Conservation (phyloP, 2,888 invertebrate genomes). For the Flexamia atlantica region DNA sequence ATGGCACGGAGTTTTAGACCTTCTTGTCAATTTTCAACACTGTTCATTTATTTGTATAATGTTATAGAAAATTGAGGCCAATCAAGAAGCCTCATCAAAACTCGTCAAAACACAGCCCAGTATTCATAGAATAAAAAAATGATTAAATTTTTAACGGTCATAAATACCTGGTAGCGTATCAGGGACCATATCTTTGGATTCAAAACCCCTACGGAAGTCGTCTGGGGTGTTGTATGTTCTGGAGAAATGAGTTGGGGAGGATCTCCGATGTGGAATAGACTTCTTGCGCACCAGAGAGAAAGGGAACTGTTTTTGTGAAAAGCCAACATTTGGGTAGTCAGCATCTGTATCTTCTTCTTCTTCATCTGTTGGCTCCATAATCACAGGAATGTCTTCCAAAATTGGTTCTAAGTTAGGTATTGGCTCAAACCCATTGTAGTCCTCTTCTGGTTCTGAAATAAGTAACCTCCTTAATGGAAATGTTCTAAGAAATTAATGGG, state of each 20-base stretch:
- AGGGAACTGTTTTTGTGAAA: slow-evolving; percentile 52
- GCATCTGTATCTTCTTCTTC: slow-evolving; percentile 49
- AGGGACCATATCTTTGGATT: slow-evolving; percentile 72
- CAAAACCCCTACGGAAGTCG: slow-evolving; percentile 75
- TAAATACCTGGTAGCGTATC: slow-evolving; percentile 24
- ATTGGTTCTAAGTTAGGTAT: neutral
- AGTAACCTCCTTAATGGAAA: too few relatives aligned
- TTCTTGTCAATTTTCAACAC: too few relatives aligned
- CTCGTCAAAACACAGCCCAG: too few relatives aligned
- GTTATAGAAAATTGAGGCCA: too few relatives aligned
- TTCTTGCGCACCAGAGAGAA: slow-evolving; percentile 59
- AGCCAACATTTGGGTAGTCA: slow-evolving; percentile 48
- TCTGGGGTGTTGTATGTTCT: slow-evolving; percentile 76
- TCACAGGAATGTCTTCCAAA: slow-evolving; percentile 38
- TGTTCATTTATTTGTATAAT: too few relatives aligned
- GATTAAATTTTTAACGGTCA: too few relatives aligned
- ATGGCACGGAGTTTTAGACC: too few relatives aligned
- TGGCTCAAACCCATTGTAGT: slow-evolving; percentile 20
- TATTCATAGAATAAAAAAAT: too few relatives aligned
- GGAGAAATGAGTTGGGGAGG: slow-evolving; percentile 71
- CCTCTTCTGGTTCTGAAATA: slow-evolving; percentile 43
- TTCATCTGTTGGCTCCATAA: slow-evolving; percentile 57
- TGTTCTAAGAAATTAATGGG: too few relatives aligned
- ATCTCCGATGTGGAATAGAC: slow-evolving; percentile 42
- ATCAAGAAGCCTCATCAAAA: too few relatives aligned